Evolutionary conservation across 1,140 invertebrate genomes (phyloP), one percentile per base, ranked within the genome.

Genomic region (Centruroides sculpturatus): DNA sequence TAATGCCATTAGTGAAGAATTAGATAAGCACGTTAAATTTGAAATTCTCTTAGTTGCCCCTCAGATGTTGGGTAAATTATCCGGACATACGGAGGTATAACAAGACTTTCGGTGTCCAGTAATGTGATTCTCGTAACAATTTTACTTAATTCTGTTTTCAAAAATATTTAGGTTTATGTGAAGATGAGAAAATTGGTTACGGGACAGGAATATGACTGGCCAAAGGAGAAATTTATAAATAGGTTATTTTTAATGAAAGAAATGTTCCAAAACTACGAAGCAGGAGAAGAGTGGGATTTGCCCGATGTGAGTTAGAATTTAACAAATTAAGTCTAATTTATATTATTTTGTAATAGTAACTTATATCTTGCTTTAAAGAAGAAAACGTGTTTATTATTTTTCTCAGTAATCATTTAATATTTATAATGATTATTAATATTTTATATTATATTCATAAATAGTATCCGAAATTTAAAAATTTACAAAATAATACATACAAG

Each of bases 231-330:
- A 64, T 83, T 83, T 70, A 67, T 79, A 13, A 79, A 79, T 66
- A 68, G 81, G 23, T 75, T 82, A 56, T 81, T 77, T 65, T 67
- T 78, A 12, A 83, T 83, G 79, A 78, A 81, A 69, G 80, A 83
- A 67, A 80, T 83, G 74, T 83, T 80, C 62, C 74, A 78, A 60
- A 78, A 80, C 57, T 80, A 78, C 65, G 71, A 77, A 61, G 78
- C 81, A 35, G 78, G 76, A 12, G 75, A 78, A 60, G 75, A 79
- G 13, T 77, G 77, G 76, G 75, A 81, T 59, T 36, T 78, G 50
- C 73, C 78, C 35, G 71, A 73, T 59, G 79, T 79, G 68, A 69
- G 69, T 72, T 67, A 61, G 35, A 52, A 52, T 57, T n/a, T 13
- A 23, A 47, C 23, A 23, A 23, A 23, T 23, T 23, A 23, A 23